phyloP scores from a whole-genome alignment of 2,888 invertebrate genomes.

The Melikaiella ostensackeni region DNA sequence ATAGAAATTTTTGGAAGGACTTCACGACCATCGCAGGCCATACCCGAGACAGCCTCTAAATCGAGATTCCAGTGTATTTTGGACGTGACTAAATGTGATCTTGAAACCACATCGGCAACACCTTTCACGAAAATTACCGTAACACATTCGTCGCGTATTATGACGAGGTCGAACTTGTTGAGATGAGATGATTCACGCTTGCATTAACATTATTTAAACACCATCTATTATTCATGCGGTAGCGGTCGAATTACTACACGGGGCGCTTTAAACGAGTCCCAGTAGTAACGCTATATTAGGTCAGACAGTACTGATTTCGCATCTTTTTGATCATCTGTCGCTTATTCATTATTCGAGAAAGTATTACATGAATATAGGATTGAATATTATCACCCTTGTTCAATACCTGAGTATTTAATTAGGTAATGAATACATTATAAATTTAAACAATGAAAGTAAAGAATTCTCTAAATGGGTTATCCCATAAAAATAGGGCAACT shows the following conservation, averaged over 20 bases:
- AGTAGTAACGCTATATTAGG: constrained; percentile 36
- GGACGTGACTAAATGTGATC: not conserved
- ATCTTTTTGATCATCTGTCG: not conserved
- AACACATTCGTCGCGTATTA: constrained; percentile 13
- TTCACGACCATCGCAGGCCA: too few relatives aligned
- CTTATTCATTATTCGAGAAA: not conserved
- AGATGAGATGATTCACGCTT: constrained; percentile 29
- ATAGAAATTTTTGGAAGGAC: too few relatives aligned
- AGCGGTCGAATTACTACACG: constrained; percentile 24
- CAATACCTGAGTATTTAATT: not conserved
- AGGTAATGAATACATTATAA: not conserved
- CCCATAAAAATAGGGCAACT: too few relatives aligned
- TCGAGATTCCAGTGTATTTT: too few relatives aligned
- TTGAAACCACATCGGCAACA: not conserved
- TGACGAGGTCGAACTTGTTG: constrained; percentile 17
- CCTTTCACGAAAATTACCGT: constrained; percentile 21
- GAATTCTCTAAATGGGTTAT: too few relatives aligned
- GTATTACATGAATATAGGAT: not conserved
- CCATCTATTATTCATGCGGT: constrained; percentile 32
- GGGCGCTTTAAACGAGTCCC: constrained; percentile 27
- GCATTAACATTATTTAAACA: constrained; percentile 36
- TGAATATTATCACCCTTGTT: not conserved
- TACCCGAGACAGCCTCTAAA: too few relatives aligned
- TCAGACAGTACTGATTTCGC: constrained; percentile 29
- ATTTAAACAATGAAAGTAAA: too few relatives aligned